These are phyloP conservation scores for Coreius guichenoti DNA, from an alignment of 2,797 vertebrate species.

Conservation along the genomic window DNA sequence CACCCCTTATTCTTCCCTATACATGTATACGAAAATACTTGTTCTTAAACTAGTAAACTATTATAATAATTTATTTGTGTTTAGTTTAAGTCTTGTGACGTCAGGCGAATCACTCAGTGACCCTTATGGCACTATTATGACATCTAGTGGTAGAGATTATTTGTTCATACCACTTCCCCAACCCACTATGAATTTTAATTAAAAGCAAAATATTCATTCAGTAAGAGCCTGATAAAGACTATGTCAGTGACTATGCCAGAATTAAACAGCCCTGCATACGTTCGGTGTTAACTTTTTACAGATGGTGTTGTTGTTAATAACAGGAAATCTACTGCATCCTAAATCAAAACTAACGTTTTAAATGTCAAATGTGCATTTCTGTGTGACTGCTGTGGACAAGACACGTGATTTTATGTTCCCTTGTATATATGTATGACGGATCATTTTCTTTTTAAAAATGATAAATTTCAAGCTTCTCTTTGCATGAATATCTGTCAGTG, in stretches of 20 bases:
- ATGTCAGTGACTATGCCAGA: not conserved
- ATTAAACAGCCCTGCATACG: not conserved
- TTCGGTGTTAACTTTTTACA: not conserved
- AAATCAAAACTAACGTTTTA: not conserved
- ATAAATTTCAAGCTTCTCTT: not conserved
- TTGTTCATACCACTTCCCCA: not conserved
- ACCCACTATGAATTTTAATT: not conserved
- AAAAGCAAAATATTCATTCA: not conserved
- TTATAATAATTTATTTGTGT: not conserved
- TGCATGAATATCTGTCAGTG: not conserved
- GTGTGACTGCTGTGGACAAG: not conserved
- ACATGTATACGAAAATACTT: not conserved
- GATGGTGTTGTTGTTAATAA: not conserved
- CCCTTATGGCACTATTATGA: not conserved
- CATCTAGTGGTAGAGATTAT: constrained; percentile 6
- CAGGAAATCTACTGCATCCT: not conserved
- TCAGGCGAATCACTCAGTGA: not conserved
- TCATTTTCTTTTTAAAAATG: no score
- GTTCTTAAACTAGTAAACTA: not conserved
- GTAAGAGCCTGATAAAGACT: not conserved
- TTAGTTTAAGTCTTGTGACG: not conserved
- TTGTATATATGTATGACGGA: no score
- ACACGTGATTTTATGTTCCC: no score
- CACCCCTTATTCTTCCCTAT: not conserved
- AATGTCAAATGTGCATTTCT: not conserved